Evolutionary conservation across 2,797 vertebrate species (phyloP), one percentile per base, ranked within the genome.

Genomic region (Enteromius afrohamiltoni): DNA sequence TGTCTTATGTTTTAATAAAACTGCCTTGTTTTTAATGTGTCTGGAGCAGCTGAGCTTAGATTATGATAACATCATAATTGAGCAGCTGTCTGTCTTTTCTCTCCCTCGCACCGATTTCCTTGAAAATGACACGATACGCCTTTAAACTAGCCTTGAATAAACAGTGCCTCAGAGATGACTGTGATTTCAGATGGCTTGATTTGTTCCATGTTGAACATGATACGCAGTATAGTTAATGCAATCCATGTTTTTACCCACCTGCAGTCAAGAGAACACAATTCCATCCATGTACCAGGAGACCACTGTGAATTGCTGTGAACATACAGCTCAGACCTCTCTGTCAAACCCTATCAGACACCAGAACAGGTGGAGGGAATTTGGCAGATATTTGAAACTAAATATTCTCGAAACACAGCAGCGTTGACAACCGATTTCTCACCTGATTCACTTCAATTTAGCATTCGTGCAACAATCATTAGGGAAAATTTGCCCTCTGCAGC

Each of bases 221-320:
- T 58, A 42, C 51, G 69, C 13, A 75, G 17, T 55, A 34, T 45
- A 11, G 71, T 77, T 69, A 77, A 68, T 47, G 19, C 62, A 16
- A 42, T 53, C 31, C 60, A 14, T 2, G 26, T 69, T 55, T 76
- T 82, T 68, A 53, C 80, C 80, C 80, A 74, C 80, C 80, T 67
- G 73, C 10, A 1, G 81, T 55, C 23, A 58, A 67, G 49, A 47
- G 29, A 82, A 45, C 62, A 62, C 42, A 21, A n/a, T 77, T 83
- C 19, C 4, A 13, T 77, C 19, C 19, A 0, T 73, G 80, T 55
- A 49, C 62, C 60, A 42, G 31, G 47, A 77, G 1, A 68, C 47
- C 34, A 31, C 42, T 68, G 73, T 21, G 17, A 55, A 77, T n/a
- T 40, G 10, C 60, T 47, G 29, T 51, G 67, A 70, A 64, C 58